phyloP scores from a whole-genome alignment of 2,888 invertebrate genomes.

The Ormyrus thymus region DNA sequence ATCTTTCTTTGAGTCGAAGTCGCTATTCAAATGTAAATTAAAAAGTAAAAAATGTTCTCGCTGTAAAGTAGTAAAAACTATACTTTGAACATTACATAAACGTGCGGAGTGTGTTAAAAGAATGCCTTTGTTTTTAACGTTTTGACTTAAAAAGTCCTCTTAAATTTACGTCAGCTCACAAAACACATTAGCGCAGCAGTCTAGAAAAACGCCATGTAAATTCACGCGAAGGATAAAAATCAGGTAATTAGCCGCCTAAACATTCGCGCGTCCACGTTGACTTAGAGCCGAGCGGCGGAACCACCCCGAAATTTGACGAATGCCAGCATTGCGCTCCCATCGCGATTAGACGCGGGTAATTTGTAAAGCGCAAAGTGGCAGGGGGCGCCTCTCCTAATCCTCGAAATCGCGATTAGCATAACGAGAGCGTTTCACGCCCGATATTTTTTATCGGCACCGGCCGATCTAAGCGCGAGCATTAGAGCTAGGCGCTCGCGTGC shows the following conservation, averaged over 20 bases:
- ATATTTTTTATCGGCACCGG: not conserved
- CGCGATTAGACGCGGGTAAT: conserved; percentile 51
- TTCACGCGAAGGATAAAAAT: not conserved
- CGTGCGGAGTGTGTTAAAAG: too few species aligned
- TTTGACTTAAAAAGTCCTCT: too few species aligned
- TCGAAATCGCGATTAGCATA: conserved; percentile 68
- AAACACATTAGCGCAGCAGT: too few species aligned
- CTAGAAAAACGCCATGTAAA: not conserved
- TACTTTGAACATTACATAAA: too few species aligned
- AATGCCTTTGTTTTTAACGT: too few species aligned
- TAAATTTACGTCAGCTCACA: too few species aligned
- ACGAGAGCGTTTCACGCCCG: conserved; percentile 69
- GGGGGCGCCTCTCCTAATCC: conserved; percentile 38
- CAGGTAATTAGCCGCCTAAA: not conserved
- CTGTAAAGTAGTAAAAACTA: too few species aligned
- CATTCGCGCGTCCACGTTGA: not conserved
- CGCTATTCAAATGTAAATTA: too few species aligned
- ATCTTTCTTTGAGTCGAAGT: too few species aligned
- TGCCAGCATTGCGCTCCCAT: not conserved
- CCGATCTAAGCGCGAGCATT: conserved; percentile 7
- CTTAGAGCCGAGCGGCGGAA: too few species aligned
- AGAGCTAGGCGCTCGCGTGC: conserved; percentile 2
- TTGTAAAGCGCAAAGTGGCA: conserved; percentile 36
- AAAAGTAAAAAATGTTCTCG: too few species aligned
- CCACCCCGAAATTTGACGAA: not conserved